Conservation (phyloP, 1,140 invertebrate species). For the Thaumetopoea pityocampa region DNA sequence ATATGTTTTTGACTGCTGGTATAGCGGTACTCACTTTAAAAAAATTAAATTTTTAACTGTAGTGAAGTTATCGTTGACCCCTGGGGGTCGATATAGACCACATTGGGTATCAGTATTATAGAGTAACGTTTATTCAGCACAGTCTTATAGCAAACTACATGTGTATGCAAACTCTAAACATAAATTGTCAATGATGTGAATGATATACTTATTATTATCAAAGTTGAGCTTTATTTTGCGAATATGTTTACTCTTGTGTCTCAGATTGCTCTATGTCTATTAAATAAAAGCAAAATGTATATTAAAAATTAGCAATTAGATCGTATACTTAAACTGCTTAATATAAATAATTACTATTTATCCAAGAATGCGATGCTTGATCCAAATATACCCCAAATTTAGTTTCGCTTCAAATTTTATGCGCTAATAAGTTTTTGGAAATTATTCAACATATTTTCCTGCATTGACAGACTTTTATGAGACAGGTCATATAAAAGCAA, state of each 20-base stretch:
- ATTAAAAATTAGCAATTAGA: conserved; percentile 18
- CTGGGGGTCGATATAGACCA: too few species aligned
- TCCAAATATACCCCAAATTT: conserved; percentile 24
- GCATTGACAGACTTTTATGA: not conserved
- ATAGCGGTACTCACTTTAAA: too few species aligned
- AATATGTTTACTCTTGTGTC: conserved; percentile 43
- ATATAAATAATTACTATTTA: conserved; percentile 21
- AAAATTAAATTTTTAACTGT: too few species aligned
- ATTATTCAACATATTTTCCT: not conserved
- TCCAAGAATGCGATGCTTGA: conserved; percentile 51
- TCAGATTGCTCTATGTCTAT: conserved; percentile 29
- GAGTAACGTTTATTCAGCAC: not conserved
- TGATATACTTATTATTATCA: conserved; percentile 10
- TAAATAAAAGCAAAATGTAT: conserved; percentile 6
- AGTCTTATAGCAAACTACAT: not conserved
- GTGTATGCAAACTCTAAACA: not conserved
- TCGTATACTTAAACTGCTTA: conserved; percentile 26
- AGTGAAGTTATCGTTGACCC: too few species aligned
- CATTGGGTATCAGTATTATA: too few species aligned
- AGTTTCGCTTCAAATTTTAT: conserved; percentile 10
- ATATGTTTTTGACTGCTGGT: too few species aligned
- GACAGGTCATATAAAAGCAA: not conserved
- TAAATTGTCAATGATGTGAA: conserved; percentile 11
- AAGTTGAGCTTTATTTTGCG: conserved; percentile 44
- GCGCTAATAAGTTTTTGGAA: not conserved